These are phyloP conservation scores for Lepidocolaptes lacrymiger DNA, from an alignment of 2,797 vertebrate genomes.

Conservation along the genomic window DNA sequence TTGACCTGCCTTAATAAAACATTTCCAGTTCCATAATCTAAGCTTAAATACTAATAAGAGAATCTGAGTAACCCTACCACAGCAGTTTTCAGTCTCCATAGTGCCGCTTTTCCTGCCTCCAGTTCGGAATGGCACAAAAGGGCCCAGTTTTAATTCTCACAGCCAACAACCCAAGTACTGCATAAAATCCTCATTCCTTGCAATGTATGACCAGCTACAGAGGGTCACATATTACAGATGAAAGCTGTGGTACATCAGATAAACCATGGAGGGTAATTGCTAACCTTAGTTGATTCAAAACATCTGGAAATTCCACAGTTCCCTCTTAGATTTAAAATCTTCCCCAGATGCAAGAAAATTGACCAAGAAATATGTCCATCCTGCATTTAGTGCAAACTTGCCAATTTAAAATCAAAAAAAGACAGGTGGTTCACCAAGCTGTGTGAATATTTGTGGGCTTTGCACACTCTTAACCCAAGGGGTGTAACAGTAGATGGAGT, in stretches of 20 bases:
- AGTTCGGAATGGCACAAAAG: accelerated
- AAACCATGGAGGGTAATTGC: background rate
- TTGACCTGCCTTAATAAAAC: background rate
- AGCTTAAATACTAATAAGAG: background rate
- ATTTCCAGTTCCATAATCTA: background rate
- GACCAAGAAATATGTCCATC: background rate
- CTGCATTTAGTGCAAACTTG: background rate
- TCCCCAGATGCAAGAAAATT: background rate
- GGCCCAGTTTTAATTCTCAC: background rate
- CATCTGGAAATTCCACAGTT: background rate
- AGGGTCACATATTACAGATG: background rate
- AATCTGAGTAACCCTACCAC: background rate
- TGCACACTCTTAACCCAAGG: background rate
- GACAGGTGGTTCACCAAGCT: accelerated
- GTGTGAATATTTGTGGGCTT: background rate
- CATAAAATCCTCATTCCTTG: background rate
- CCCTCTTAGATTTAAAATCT: background rate
- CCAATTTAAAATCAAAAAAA: background rate
- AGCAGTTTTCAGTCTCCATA: background rate
- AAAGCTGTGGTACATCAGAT: background rate
- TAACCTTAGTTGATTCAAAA: background rate
- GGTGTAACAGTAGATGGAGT: accelerated
- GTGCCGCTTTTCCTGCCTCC: background rate
- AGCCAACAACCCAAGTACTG: background rate
- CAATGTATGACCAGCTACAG: background rate